Percentiles rank a stretch among this genome's conserved stretches.
These are phyloP conservation scores for Hyposoter didymator DNA, from an alignment of 2,888 invertebrate species.

Conservation along the genomic window DNA sequence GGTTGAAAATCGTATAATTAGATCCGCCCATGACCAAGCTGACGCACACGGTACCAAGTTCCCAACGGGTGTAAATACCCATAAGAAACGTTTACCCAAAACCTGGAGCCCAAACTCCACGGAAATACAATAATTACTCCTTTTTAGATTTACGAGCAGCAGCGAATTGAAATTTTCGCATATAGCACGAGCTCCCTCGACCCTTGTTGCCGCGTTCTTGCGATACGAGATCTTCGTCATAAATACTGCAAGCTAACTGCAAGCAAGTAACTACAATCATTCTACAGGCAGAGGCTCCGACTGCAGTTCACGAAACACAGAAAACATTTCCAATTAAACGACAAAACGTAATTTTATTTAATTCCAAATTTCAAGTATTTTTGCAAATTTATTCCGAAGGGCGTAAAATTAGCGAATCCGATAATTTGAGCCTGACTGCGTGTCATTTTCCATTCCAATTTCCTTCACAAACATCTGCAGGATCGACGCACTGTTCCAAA, in stretches of 20 bases:
- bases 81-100: constrained; percentile 79
- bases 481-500: not conserved
- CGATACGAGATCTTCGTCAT: constrained; percentile 14
- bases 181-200: constrained; percentile 74
- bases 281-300: not conserved
- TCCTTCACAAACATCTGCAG: too few species aligned
- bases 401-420: not conserved
- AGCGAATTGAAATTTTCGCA: constrained; percentile 82
- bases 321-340: constrained; percentile 74
- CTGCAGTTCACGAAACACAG: not conserved
- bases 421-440: too few species aligned
- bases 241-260: constrained; percentile 15
- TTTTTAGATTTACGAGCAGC: constrained; percentile 82
- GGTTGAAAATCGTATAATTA: constrained; percentile 67
- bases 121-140: constrained; percentile 83
- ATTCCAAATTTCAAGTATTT: constrained; percentile 61
- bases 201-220: not conserved
- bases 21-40: constrained; percentile 80
- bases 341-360: constrained; percentile 81
- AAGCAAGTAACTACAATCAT: constrained; percentile 18
- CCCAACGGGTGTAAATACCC: constrained; percentile 78
- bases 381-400: not conserved
- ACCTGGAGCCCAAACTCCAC: constrained; percentile 61
- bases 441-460: too few species aligned
- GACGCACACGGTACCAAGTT: constrained; percentile 78